Conservation (phyloP, 2,888 invertebrate species). For the Cephus runcator region DNA sequence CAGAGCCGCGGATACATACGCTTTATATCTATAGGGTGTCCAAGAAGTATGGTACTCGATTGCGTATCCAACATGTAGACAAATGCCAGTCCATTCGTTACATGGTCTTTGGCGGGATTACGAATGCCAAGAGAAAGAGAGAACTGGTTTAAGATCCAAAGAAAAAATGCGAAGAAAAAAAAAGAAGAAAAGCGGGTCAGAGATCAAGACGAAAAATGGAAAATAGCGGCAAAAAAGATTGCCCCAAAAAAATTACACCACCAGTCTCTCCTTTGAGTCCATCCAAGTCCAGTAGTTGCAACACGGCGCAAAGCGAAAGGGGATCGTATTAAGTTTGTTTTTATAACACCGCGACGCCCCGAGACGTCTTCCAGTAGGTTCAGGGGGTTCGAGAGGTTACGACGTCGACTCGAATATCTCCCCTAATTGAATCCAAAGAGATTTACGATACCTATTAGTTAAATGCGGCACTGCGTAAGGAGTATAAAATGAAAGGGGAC, state of each 20-base stretch:
- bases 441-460: constrained; percentile 40
- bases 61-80: not conserved
- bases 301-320: not conserved
- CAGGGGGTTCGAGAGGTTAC: constrained; percentile 13
- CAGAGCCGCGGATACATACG: not conserved
- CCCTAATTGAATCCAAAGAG: constrained; percentile 53
- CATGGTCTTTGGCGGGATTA: not conserved
- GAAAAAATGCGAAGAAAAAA: constrained; percentile 5
- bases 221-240: not conserved
- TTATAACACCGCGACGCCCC: constrained; percentile 24
- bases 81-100: not conserved
- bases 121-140: not conserved
- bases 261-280: constrained; percentile 15
- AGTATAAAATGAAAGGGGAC: not conserved
- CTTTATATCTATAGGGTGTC: constrained; percentile 1
- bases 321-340: constrained; percentile 35
- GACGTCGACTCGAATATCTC: constrained; percentile 37
- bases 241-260: constrained; percentile 7
- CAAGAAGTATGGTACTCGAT: not conserved
- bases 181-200: constrained; percentile 2
- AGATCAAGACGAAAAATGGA: constrained; percentile 5
- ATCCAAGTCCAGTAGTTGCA: not conserved
- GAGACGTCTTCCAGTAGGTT: constrained; percentile 13
- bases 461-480: not conserved
- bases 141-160: not conserved